Conservation (phyloP, 2,797 vertebrate species). For the Saxicola maurus region DNA sequence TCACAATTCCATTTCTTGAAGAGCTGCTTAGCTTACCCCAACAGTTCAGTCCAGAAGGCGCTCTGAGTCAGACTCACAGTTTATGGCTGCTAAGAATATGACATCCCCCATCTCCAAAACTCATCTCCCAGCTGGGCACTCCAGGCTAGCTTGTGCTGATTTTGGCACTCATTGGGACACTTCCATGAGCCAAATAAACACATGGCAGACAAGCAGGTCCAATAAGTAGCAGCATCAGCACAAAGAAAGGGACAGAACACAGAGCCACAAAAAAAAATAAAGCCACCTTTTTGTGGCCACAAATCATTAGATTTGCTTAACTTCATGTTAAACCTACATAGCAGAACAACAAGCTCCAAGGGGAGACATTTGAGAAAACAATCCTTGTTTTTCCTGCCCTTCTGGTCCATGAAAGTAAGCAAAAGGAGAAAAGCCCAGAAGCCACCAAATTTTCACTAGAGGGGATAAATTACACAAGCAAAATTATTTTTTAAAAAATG, state of each 20-base stretch:
- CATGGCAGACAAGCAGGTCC: not conserved
- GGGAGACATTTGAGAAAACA: not conserved
- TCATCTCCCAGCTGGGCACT: not conserved
- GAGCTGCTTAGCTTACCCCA: not conserved
- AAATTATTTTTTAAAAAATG: rapidly evolving
- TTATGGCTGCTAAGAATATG: not conserved
- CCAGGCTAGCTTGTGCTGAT: not conserved
- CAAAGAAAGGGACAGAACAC: not conserved
- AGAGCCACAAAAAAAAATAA: not conserved
- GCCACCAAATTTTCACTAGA: not conserved
- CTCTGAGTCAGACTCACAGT: not conserved
- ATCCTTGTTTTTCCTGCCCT: not conserved
- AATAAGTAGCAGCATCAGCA: not conserved
- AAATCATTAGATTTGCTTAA: not conserved
- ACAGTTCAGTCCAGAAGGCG: not conserved
- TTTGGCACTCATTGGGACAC: not conserved
- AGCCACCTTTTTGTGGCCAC: not conserved
- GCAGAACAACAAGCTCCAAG: not conserved
- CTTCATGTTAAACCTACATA: not conserved
- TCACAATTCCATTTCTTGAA: not conserved
- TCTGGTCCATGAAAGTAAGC: not conserved
- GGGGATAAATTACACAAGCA: not conserved
- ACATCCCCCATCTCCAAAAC: not conserved
- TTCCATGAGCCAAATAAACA: not conserved
- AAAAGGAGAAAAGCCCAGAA: not conserved